These are phyloP conservation scores for Trematocara variabile DNA, from an alignment of 2,113 vertebrate species.

Conservation along the genomic window DNA sequence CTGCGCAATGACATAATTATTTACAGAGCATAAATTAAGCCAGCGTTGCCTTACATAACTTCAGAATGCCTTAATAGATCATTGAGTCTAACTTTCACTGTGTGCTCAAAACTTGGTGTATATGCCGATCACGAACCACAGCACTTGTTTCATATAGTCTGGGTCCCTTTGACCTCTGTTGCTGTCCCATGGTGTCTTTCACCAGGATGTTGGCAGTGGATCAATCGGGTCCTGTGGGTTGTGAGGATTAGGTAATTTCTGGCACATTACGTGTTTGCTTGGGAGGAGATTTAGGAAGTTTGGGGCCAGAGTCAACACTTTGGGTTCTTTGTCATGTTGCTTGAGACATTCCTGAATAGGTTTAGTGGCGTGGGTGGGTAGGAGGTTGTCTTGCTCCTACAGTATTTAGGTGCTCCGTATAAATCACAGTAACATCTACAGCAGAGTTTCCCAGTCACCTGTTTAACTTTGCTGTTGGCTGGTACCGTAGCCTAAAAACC, in stretches of 20 bases:
- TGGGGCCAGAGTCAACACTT: background rate
- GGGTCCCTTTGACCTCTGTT: background rate
- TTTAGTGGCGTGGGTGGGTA: background rate
- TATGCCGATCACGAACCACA: background rate
- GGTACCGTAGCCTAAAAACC: accelerated
- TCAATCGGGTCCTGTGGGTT: background rate
- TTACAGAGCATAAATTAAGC: constrained; percentile 34
- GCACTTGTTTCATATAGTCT: background rate
- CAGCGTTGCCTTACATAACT: constrained; percentile 10
- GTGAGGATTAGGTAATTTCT: background rate
- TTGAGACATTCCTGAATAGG: background rate
- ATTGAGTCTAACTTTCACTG: background rate
- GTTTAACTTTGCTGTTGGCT: background rate
- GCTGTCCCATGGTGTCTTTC: background rate
- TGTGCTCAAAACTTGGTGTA: background rate
- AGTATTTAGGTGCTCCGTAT: background rate
- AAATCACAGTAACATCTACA: background rate
- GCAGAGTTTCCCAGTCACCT: background rate
- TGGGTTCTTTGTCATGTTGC: background rate
- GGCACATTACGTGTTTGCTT: background rate
- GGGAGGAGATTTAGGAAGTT: background rate
- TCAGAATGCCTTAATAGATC: background rate
- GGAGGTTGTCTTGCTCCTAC: background rate
- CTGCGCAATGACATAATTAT: constrained; percentile 34
- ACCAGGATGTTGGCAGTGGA: background rate